These are phyloP conservation scores for Callorhinus ursinus DNA, from an alignment of 2,113 vertebrate genomes.

Conservation along the genomic window DNA sequence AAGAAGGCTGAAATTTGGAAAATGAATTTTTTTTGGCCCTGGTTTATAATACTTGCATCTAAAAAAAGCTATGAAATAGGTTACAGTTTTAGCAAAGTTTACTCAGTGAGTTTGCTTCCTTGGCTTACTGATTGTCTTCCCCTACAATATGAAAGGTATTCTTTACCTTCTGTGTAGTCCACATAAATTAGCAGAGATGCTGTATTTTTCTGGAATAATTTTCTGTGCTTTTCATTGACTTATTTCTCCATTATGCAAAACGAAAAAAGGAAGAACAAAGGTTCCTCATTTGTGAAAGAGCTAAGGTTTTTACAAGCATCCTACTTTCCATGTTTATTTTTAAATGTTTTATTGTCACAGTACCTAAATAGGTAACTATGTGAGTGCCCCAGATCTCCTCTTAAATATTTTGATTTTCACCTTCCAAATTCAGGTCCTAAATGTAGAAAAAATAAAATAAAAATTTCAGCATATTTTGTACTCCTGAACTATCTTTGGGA, in stretches of 20 bases:
- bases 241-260: not conserved
- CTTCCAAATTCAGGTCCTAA: not conserved
- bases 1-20: not conserved
- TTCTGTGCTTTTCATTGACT: not conserved
- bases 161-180: not conserved
- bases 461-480: not conserved
- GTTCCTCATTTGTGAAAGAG: not conserved
- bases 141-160: not conserved
- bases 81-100: not conserved
- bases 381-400: not conserved
- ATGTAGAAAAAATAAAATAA: not conserved
- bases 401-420: constrained; percentile 10
- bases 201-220: not conserved
- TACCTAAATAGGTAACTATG: not conserved
- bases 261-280: not conserved
- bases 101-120: not conserved
- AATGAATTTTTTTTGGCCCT: not conserved
- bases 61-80: not conserved
- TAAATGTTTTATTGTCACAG: not conserved
- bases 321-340: not conserved
- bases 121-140: not conserved
- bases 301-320: not conserved
- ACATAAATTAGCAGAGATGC: not conserved
- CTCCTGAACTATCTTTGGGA: not conserved
- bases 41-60: not conserved